phyloP scores from a whole-genome alignment of 2,888 invertebrate species.

The Acronicta leporina region DNA sequence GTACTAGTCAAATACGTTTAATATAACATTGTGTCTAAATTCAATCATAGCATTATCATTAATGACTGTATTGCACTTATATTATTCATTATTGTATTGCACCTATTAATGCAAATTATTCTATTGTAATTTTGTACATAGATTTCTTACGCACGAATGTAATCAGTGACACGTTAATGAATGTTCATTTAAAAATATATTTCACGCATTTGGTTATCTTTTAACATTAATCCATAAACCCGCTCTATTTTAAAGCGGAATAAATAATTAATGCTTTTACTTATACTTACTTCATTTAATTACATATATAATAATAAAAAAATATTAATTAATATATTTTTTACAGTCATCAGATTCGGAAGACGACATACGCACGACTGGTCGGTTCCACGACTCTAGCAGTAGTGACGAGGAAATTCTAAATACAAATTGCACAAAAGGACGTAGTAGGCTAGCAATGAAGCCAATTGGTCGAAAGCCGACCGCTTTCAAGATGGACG shows the following conservation, averaged over 20 bases:
- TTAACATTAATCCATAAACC: too few species aligned
- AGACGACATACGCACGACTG: constrained; percentile 73
- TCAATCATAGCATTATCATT: not conserved
- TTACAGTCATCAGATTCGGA: constrained; percentile 81
- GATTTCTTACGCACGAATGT: too few species aligned
- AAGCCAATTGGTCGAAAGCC: constrained; percentile 78
- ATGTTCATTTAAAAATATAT: constrained; percentile 6
- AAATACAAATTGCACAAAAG: constrained; percentile 72
- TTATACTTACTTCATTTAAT: too few species aligned
- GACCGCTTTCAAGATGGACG: constrained; percentile 80
- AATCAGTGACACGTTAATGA: too few species aligned
- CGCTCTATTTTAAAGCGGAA: too few species aligned
- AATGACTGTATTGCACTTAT: too few species aligned
- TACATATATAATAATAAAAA: not conserved
- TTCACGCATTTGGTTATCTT: not conserved
- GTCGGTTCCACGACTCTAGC: constrained; percentile 78
- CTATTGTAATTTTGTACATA: too few species aligned
- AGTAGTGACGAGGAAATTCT: constrained; percentile 83
- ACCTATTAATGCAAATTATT: too few species aligned
- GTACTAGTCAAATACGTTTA: not conserved
- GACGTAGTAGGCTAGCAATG: constrained; percentile 78
- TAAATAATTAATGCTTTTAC: too few species aligned
- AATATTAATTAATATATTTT: constrained; percentile 11
- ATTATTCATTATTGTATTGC: not conserved
- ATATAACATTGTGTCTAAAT: not conserved